A percentile compares a stretch with the other conserved stretches of the same genome.
Conservation (phyloP, 2,113 vertebrate species). For the Atherinomorus stipes region DNA sequence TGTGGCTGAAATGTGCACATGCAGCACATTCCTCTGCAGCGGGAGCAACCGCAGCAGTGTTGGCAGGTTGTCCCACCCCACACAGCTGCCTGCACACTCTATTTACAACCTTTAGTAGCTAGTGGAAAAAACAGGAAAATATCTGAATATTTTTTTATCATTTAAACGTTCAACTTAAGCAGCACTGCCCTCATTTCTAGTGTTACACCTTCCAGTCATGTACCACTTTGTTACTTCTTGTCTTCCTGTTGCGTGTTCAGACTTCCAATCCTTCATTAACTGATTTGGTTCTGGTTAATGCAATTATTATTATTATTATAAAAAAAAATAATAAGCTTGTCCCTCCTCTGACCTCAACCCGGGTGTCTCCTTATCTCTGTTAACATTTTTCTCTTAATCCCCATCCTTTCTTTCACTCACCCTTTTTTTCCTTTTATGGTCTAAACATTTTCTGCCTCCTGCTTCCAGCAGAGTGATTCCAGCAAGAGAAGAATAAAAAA, state of each 20-base stretch:
- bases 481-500: not conserved
- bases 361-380: constrained; percentile 25
- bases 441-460: constrained; percentile 49
- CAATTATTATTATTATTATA: not conserved
- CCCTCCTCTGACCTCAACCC: not conserved
- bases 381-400: constrained; percentile 40
- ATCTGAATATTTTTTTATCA: no score
- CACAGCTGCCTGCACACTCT: constrained; percentile 9
- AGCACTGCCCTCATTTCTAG: no score
- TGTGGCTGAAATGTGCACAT: constrained; percentile 58
- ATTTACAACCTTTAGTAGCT: not conserved
- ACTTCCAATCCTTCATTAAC: no score
- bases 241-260: no score
- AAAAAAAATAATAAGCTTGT: not conserved
- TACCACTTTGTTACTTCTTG: not conserved
- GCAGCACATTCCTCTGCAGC: constrained; percentile 51
- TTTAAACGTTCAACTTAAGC: no score
- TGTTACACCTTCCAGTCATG: no score
- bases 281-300: not conserved
- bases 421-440: constrained; percentile 51
- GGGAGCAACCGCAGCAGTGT: constrained; percentile 4
- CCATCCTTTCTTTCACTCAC: constrained; percentile 7
- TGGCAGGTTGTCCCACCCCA: not conserved
- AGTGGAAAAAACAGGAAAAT: not conserved
- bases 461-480: not conserved